Base-by-base conservation (phyloP, 1,140 invertebrate genomes). In the Sycophila sp. region DNA sequence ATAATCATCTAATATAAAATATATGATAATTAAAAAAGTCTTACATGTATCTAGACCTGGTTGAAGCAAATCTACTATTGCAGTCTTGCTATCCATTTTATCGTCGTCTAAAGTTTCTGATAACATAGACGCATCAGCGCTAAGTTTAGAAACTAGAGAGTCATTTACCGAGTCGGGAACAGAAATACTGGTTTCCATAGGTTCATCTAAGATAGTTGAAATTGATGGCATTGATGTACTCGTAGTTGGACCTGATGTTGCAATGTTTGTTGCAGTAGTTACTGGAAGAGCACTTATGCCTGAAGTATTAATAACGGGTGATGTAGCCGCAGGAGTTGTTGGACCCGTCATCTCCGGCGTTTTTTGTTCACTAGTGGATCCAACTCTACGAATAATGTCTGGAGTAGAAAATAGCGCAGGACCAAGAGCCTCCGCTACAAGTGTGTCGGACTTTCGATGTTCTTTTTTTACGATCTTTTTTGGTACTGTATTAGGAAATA, bases 331-430 rank as follows among this genome's bases (percentile, higher is more conserved):
- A 38, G 49, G 11, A 15, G 65, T 55, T 75, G 77, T 80, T 19
- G 42, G 51, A 62, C 45, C 24, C 60, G 80, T 13, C 73, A 86
- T 87, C 49, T 86, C 84, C 8, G 75, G 28, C 62, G 78, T 78
- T 74, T 86, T 91, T 77, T 78, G 78, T 69, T 86, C 85, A 34
- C 60, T 34, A 15, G 73, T 78, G 1, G 78, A 75, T 60, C 83
- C 81, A 6, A 93, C 91, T 73, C 91, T 87, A 73, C 91, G 86
- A 56, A 94, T 92, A 67, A 93, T 92, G 86, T 94, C 93, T 8
- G 93, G 93, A 47, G 92, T 91, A 13, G 92, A 93, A 78, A 94
- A 94, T 30, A 94, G 76, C 45, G 90, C 89, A 24, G 89, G 91
- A 73, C 88, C 90, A 63, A 90, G 84, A 60, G 89, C 78, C 51